phyloP scores from a whole-genome alignment of 30 jellyfish, hydroid and myxozoan genomes.

The Calvadosia cruxmelitensis region DNA sequence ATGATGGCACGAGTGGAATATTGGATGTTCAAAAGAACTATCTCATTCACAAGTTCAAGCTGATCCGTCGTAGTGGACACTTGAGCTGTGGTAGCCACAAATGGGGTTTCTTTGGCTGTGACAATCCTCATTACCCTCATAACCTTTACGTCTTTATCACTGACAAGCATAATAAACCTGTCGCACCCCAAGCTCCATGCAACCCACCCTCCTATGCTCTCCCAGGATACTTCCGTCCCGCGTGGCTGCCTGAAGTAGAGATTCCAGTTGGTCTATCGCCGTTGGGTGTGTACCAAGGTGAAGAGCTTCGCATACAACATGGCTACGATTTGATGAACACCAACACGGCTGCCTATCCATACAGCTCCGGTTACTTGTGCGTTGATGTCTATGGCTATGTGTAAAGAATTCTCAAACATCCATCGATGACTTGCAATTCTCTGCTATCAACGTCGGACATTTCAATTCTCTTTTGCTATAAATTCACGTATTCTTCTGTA shows the following conservation, averaged over 20 bases:
- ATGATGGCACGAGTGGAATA: neutral
- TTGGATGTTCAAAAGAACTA: neutral
- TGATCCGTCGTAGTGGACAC: neutral
- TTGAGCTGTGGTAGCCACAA: neutral
- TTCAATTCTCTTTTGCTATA: too few relatives aligned
- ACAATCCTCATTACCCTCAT: neutral
- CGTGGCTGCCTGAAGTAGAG: neutral
- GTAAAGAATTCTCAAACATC: too few relatives aligned
- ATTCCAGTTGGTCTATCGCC: neutral
- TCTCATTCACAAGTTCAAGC: neutral
- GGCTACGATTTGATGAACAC: neutral
- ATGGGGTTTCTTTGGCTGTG: neutral
- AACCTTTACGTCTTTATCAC: neutral
- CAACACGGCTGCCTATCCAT: neutral
- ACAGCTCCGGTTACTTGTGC: neutral
- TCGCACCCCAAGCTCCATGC: constrained; percentile 1
- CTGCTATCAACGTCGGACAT: too few relatives aligned
- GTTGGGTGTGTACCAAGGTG: neutral
- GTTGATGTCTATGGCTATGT: neutral
- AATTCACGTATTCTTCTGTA: too few relatives aligned
- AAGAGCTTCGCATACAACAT: neutral
- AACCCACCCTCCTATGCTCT: neutral
- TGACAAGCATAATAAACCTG: neutral
- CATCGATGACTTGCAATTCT: too few relatives aligned
- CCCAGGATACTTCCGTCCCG: constrained; percentile 1